Conservation (phyloP, 1,140 invertebrate genomes). For the Tetramorium simillimum region DNA sequence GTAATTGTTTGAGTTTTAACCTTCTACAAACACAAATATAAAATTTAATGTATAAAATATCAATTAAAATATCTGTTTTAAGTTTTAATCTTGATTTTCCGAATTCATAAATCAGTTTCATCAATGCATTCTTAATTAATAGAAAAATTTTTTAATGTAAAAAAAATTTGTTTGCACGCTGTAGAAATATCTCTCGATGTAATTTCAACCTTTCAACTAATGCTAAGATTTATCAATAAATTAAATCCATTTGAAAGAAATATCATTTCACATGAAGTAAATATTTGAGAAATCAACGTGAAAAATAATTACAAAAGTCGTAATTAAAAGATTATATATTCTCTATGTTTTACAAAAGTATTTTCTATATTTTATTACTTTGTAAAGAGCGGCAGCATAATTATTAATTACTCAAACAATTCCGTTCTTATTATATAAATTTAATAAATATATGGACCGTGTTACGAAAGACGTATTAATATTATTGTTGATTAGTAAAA, state of each 20-base stretch:
- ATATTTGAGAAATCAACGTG: not conserved
- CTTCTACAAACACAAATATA: not conserved
- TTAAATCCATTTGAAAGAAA: not conserved
- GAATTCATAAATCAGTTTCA: not conserved
- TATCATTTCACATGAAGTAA: not conserved
- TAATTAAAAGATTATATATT: not conserved
- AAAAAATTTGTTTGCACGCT: not conserved
- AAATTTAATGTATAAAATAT: not conserved
- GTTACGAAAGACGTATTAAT: not conserved
- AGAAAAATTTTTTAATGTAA: not conserved
- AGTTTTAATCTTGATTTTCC: not conserved
- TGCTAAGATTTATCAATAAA: not conserved
- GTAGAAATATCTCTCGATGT: not conserved
- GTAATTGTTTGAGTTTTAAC: not conserved
- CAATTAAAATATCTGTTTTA: not conserved
- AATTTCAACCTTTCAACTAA: not conserved
- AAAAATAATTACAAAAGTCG: not conserved
- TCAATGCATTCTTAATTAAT: not conserved
- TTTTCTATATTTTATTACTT: not conserved
- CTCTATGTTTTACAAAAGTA: not conserved
- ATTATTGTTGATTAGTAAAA: not conserved
- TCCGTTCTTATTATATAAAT: not conserved
- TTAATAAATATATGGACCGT: slow-evolving; percentile 4
- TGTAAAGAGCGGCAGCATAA: not conserved
- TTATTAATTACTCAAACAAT: slow-evolving; percentile 27